Base-by-base conservation (phyloP, 2,888 invertebrate species). In the Terebella lapidaria region DNA sequence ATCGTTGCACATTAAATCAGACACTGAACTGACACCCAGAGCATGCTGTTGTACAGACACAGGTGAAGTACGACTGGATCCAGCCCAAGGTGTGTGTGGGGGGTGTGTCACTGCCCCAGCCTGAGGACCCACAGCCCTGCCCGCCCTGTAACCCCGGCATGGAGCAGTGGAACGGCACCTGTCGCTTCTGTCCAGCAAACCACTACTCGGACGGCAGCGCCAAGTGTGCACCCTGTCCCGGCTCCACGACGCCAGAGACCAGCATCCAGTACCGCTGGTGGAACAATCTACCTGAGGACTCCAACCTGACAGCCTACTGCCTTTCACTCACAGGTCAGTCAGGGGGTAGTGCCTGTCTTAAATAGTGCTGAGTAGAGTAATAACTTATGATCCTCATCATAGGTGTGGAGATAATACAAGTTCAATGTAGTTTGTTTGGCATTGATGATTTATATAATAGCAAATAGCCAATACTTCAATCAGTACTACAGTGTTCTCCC, bases 61-160 rank as follows among this genome's bases (percentile, higher is more conserved):
- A 76, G 65, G 73, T 77, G 1, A 70, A 74, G 24, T 85, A 84
- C 73, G 73, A 81, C 58, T 85, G 85, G 84, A 78, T 85, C 26
- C 74, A 82, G 61, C 85, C 85, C 1, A 80, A 82, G 65, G 81
- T 85, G 56, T 86, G 86, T 71, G 72, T 81, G 26, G 81, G 82
- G 20, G 76, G 80, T 58, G 59, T 78, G 25, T 64, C 71, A 2
- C 75, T 85, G 18, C 84, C 84, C 1, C 62, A 68, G 2, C 68
- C 76, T 15, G 75, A 75, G 1, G 57, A 56, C 46, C 61, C 74
- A 56, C 67, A 73, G 59, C 71, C 72, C 55, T 85, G 84, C 70
- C 82, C 83, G 1, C 82, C 83, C 1, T 86, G 85, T 70, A 85
- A 84, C 70, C 83, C 84, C 15, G 86, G 85, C 60, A 65, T 63